A percentile compares a stretch with the other conserved stretches of the same genome.
phyloP scores from a whole-genome alignment of 2,888 invertebrate species.

The Cephus sareptanus region DNA sequence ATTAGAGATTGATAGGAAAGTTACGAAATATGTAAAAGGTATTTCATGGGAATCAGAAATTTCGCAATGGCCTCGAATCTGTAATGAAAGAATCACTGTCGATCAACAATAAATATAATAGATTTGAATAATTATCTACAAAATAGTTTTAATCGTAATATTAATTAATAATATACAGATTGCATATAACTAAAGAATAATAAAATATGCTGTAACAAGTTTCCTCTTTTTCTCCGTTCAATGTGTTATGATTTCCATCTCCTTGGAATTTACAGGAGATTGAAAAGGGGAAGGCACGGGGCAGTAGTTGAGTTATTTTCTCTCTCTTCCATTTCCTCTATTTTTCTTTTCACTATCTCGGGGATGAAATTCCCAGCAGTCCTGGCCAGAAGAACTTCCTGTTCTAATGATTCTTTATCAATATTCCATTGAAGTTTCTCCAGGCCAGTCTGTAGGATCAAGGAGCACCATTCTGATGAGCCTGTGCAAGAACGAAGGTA shows the following conservation, averaged over 20 bases:
- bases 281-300: conserved; percentile 52
- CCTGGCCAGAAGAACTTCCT: neutral
- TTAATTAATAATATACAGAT: conserved; percentile 65
- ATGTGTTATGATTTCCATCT: conserved; percentile 11
- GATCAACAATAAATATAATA: conserved; percentile 7
- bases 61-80: too few species aligned
- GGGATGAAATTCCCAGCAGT: neutral
- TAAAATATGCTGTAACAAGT: conserved; percentile 65
- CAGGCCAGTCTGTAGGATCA: neutral
- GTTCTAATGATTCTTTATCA: neutral
- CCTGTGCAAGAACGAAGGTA: conserved; percentile 1
- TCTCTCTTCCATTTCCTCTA: neutral
- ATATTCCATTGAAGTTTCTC: too few species aligned
- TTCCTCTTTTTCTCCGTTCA: conserved; percentile 31
- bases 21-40: too few species aligned
- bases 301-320: conserved; percentile 38
- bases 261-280: conserved; percentile 26
- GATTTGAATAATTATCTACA: conserved; percentile 61
- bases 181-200: conserved; percentile 66
- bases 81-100: too few species aligned
- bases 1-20: too few species aligned
- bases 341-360: neutral
- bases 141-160: conserved; percentile 66
- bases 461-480: conserved; percentile 17
- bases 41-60: too few species aligned